These are phyloP conservation scores for Furcifer pardalis DNA, from an alignment of 2,797 vertebrate genomes.

Conservation along the genomic window DNA sequence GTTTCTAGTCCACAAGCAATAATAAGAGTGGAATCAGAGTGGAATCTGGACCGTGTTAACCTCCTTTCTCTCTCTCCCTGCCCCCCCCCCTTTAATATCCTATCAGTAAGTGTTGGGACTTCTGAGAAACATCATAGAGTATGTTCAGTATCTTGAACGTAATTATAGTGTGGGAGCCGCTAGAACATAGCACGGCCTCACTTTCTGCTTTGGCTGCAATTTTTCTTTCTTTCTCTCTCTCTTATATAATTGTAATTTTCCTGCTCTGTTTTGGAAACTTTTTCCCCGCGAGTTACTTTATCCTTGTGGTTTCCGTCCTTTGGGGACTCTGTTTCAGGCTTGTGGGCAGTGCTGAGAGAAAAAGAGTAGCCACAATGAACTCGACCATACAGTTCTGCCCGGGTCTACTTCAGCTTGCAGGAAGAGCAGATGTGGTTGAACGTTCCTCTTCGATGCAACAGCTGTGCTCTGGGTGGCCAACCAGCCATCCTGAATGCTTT, in stretches of 20 bases:
- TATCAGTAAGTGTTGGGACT: neutral
- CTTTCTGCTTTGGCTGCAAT: conserved; percentile 29
- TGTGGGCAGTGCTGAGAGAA: neutral
- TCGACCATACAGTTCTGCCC: no score
- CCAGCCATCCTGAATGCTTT: no score
- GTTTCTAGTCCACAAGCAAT: conserved; percentile 6
- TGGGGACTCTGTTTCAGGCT: neutral
- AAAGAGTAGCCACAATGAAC: neutral
- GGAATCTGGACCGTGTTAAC: no score
- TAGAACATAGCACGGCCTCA: neutral
- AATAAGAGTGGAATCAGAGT: neutral
- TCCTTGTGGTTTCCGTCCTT: conserved; percentile 2
- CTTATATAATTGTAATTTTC: neutral
- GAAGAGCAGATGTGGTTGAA: no score
- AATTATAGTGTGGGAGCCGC: conserved; percentile 19
- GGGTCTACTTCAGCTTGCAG: no score
- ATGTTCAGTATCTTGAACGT: neutral
- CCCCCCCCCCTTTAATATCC: neutral
- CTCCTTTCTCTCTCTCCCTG: no score
- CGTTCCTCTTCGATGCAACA: no score
- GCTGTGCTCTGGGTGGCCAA: no score
- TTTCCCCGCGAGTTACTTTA: conserved; percentile 19
- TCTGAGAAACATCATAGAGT: neutral
- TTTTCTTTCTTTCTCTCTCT: neutral
- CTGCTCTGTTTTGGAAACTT: conserved; percentile 39